Conservation (phyloP, 2,113 vertebrate genomes). For the Stegastes partitus region DNA sequence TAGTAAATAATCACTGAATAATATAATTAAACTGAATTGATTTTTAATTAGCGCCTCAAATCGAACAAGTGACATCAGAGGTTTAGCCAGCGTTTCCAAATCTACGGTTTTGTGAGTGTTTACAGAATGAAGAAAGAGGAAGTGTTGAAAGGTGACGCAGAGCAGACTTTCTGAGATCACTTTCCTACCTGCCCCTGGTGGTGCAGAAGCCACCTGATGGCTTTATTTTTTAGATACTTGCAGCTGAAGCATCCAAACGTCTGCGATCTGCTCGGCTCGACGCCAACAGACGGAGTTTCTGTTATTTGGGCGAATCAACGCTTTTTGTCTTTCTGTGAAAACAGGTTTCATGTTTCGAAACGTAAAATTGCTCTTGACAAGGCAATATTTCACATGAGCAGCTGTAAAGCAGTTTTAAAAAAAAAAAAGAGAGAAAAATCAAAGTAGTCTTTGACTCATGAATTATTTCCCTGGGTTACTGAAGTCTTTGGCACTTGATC, state of each 20-base stretch:
- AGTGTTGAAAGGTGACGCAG: too few species aligned
- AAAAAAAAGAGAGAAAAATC: constrained; percentile 49
- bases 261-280: not conserved
- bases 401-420: constrained; percentile 43
- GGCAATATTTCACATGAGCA: constrained; percentile 53
- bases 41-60: not conserved
- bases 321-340: constrained; percentile 9
- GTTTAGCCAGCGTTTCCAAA: not conserved
- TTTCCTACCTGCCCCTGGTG: not conserved
- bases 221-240: not conserved
- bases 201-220: not conserved
- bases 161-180: too few species aligned
- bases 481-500: constrained; percentile 81
- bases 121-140: not conserved
- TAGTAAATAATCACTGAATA: not conserved
- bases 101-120: constrained; percentile 22
- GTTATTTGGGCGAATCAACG: not conserved
- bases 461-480: constrained; percentile 77
- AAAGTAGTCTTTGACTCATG: constrained; percentile 64
- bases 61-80: too few species aligned
- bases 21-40: not conserved
- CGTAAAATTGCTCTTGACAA: constrained; percentile 39
- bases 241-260: not conserved
- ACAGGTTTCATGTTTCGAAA: constrained; percentile 25
- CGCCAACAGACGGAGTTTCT: not conserved